Evolutionary conservation across 2,113 vertebrate genomes (phyloP).

Genomic region (Penelope pileata): DNA sequence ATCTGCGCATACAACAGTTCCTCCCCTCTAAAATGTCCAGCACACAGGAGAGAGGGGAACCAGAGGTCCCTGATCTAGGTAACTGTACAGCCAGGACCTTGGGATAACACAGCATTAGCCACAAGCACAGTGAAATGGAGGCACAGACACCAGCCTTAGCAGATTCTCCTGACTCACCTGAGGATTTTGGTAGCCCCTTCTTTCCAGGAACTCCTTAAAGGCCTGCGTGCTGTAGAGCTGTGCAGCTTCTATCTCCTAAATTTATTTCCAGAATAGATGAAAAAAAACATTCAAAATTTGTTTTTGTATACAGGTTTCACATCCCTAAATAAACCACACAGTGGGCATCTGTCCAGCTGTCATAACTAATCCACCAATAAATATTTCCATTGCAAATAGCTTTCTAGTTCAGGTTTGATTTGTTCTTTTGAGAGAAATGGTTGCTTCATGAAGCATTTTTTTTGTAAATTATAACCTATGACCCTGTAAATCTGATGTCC

Average conservation of each 20-base stretch:
- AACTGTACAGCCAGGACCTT: not conserved
- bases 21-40: not conserved
- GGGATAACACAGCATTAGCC: not conserved
- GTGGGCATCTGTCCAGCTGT: not conserved
- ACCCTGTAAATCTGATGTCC: not conserved
- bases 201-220: constrained; percentile 75
- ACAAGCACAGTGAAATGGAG: not conserved
- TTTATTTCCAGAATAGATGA: not conserved
- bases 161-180: constrained; percentile 39
- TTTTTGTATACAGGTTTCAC: not conserved
- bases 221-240: constrained; percentile 64
- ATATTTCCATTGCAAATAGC: not conserved
- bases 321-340: not conserved
- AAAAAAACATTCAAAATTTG: not conserved
- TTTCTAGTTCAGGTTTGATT: not conserved
- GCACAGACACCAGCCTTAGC: not conserved
- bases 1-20: not conserved
- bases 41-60: too few relatives aligned
- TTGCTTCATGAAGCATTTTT: not conserved
- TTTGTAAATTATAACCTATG: not conserved
- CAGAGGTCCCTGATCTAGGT: not conserved
- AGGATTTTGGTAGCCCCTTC: constrained; percentile 66
- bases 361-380: not conserved
- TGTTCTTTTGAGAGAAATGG: not conserved
- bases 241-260: constrained; percentile 64